phyloP scores from a whole-genome alignment of 37 sponge, comb jelly and placozoan species.

The Spongia lamella region DNA sequence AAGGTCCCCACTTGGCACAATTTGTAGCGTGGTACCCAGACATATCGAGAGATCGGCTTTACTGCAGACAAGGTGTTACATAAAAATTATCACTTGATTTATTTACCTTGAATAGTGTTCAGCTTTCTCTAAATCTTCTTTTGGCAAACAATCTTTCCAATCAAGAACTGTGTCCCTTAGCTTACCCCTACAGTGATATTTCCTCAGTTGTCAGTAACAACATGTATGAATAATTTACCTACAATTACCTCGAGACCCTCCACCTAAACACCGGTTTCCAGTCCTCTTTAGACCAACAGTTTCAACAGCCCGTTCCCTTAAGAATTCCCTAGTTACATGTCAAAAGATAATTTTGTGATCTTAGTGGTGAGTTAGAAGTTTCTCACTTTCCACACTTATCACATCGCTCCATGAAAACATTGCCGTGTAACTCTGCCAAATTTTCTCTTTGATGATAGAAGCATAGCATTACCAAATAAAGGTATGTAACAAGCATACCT shows the following conservation, averaged over 20 bases:
- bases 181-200: constrained; percentile 59
- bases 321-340: constrained; percentile 62
- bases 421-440: constrained; percentile 91
- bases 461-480: neutral
- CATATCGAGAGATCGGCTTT: constrained; percentile 86
- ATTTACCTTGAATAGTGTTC: constrained; percentile 78
- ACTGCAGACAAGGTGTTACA: constrained; percentile 27
- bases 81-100: neutral
- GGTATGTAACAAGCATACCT: constrained; percentile 16
- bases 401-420: constrained; percentile 93
- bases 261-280: constrained; percentile 70
- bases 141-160: constrained; percentile 91
- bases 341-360: neutral
- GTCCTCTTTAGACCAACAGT: constrained; percentile 89
- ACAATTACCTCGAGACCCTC: constrained; percentile 78
- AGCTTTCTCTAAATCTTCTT: constrained; percentile 74
- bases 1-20: constrained; percentile 80
- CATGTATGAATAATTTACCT: constrained; percentile 29
- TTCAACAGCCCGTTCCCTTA: constrained; percentile 57
- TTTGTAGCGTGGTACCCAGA: constrained; percentile 93
- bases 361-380: neutral
- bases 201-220: neutral
- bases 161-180: constrained; percentile 92
- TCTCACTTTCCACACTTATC: constrained; percentile 83
- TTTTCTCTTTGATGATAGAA: constrained; percentile 27